These are phyloP conservation scores for Trachelus tabidus DNA, from an alignment of 2,888 invertebrate genomes.

Conservation along the genomic window DNA sequence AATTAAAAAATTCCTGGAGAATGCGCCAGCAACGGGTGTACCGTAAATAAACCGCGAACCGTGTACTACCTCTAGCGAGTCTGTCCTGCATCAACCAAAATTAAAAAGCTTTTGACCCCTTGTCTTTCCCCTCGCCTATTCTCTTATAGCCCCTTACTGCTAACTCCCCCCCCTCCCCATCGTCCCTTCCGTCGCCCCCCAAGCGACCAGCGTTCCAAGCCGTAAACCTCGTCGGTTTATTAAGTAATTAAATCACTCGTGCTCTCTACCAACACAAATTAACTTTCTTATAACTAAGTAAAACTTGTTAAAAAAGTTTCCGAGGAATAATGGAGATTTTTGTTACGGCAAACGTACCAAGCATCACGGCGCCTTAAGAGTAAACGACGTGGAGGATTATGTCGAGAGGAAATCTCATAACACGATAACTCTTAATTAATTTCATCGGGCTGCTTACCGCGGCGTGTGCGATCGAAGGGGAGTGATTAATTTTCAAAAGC, in stretches of 20 bases:
- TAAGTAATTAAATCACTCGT: conserved; percentile 45
- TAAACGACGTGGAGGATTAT: background rate
- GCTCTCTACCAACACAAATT: conserved; percentile 33
- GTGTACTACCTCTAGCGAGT: background rate
- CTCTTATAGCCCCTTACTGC: conserved; percentile 9
- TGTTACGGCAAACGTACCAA: conserved; percentile 1
- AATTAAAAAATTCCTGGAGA: conserved; percentile 23
- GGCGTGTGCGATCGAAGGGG: background rate
- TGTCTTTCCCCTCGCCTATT: conserved; percentile 15
- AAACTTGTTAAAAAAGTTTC: conserved; percentile 36
- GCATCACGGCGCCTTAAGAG: background rate
- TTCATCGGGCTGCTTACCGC: background rate
- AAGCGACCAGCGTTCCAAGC: conserved; percentile 7
- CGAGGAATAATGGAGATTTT: conserved; percentile 3
- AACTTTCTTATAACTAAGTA: conserved; percentile 36
- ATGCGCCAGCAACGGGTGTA: conserved; percentile 12
- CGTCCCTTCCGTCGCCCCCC: background rate
- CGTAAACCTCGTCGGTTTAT: conserved; percentile 36
- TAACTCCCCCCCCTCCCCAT: background rate
- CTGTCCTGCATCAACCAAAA: conserved; percentile 16
- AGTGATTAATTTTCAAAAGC: background rate
- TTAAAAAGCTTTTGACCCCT: conserved; percentile 25
- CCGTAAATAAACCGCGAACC: conserved; percentile 2
- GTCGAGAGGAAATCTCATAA: conserved; percentile 4
- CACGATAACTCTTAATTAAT: conserved; percentile 6